Evolutionary conservation across 2,888 invertebrate genomes (phyloP).

Genomic region (Hofmannophila pseudospretella): DNA sequence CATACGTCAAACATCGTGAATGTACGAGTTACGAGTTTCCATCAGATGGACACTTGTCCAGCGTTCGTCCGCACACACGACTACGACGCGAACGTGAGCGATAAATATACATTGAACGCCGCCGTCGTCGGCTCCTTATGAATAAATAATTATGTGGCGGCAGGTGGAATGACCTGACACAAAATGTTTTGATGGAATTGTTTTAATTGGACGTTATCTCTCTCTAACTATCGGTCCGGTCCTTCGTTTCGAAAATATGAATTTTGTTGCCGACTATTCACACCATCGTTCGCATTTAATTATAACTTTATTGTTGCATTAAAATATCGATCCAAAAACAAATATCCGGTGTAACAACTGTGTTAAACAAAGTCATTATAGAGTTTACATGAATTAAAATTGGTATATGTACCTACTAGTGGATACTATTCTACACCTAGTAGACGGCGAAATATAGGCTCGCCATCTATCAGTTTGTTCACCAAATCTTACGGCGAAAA

Average conservation of each 20-base stretch:
- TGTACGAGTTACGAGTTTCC: too few species aligned
- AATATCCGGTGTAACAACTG: constrained; percentile 44
- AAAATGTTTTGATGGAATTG: constrained; percentile 77
- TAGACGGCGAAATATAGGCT: too few species aligned
- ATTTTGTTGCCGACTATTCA: constrained; percentile 60
- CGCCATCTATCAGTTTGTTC: too few species aligned
- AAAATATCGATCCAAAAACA: constrained; percentile 55
- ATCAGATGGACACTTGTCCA: too few species aligned
- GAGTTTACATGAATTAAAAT: constrained; percentile 10
- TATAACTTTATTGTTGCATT: constrained; percentile 30
- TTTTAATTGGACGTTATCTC: constrained; percentile 76
- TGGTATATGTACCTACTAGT: too few species aligned
- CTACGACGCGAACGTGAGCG: constrained; percentile 12
- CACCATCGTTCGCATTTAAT: constrained; percentile 55
- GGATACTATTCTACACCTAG: too few species aligned
- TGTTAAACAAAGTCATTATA: constrained; percentile 27
- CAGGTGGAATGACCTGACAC: constrained; percentile 77
- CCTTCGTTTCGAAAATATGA: constrained; percentile 64
- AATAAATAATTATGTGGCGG: constrained; percentile 67
- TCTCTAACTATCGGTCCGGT: constrained; percentile 56
- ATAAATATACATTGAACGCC: constrained; percentile 27
- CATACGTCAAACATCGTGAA: too few species aligned
- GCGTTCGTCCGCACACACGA: background rate
- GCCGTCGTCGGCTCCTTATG: constrained; percentile 58
- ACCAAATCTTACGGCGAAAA: too few species aligned